A percentile compares a stretch with the other conserved stretches of the same genome.
These are phyloP conservation scores for Leptura quadrifasciata DNA, from an alignment of 2,888 invertebrate species.

Conservation along the genomic window DNA sequence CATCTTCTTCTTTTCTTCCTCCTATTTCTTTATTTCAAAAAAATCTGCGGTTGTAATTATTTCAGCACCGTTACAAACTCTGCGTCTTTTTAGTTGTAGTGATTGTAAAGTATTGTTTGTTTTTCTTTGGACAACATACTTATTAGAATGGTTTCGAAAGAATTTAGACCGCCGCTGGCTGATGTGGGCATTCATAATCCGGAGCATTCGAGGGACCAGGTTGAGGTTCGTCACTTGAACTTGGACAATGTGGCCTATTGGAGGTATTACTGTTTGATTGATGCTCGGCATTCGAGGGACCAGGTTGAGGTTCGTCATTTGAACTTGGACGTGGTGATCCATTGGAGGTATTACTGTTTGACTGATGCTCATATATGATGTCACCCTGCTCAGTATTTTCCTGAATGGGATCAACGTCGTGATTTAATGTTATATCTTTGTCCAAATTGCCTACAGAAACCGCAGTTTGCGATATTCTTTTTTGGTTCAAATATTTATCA, in stretches of 20 bases:
- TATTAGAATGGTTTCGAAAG: slow-evolving; percentile 6
- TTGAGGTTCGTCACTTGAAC: background rate
- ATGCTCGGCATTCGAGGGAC: background rate
- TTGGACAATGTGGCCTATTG: too few relatives aligned
- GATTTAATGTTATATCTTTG: background rate
- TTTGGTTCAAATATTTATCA: slow-evolving; percentile 1
- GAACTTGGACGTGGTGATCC: background rate
- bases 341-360: background rate
- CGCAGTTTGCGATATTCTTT: background rate
- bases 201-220: background rate
- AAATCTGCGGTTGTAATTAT: too few relatives aligned
- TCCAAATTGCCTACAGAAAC: background rate
- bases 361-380: background rate
- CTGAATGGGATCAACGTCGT: background rate
- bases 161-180: too few relatives aligned
- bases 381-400: slow-evolving; percentile 5
- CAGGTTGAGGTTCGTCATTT: background rate
- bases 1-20: background rate
- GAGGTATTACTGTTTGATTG: background rate
- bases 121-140: background rate
- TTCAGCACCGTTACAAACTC: too few relatives aligned
- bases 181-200: too few relatives aligned
- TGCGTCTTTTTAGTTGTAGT: slow-evolving; percentile 4
- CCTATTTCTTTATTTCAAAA: slow-evolving; percentile 3
- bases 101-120: slow-evolving; percentile 5